Base-by-base conservation (phyloP, 2,888 invertebrate genomes). In the Trimorus sp. region DNA sequence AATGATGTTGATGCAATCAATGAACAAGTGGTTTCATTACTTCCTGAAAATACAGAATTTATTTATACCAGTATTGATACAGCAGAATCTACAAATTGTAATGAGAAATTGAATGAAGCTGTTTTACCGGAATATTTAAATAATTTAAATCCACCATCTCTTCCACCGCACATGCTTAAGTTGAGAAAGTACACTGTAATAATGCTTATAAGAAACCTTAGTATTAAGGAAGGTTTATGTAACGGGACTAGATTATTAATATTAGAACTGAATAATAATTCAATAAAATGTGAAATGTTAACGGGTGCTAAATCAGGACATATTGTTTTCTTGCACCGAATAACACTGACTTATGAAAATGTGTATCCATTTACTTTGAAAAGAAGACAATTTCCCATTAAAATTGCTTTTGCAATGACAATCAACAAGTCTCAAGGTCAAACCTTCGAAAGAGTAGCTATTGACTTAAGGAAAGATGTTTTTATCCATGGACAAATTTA, bases 91-190 rank as follows among this genome's bases (percentile, higher is more conserved):
- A 63, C 16, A 7, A 26, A 36, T 16, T 40, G 58, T 48, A 45
- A 65, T 9, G 48, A 48, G 48, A 48, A 59, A 53, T 26, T 62
- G 26, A 12, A 40, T n/a, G 73, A 54, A 49, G 68, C 79, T 8
- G n/a, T 73, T 51, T 63, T 73, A 53, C 53, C 53, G 8, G 53
- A 36, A 36, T 36, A 7, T 56, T 56, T 56, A 56, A 56, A 56
- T 56, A 11, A 56, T 12, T 36, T 48, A 9, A 62, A 60, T 26
- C 62, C 73, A 53, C 4, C 59, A 36, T 45, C 45, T n/a, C 62
- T 73, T 38, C 73, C 73, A 40, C 73, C 73, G 5, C 62, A 73
- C 16, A 54, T 60, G 54, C 54, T 73, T 36, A 38, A 38, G 12
- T 37, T 71, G 9, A 38, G 71, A 62, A 71, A 71, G 37, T 71